phyloP scores from a whole-genome alignment of 1,140 invertebrate species.

The Eriosoma lanigerum region DNA sequence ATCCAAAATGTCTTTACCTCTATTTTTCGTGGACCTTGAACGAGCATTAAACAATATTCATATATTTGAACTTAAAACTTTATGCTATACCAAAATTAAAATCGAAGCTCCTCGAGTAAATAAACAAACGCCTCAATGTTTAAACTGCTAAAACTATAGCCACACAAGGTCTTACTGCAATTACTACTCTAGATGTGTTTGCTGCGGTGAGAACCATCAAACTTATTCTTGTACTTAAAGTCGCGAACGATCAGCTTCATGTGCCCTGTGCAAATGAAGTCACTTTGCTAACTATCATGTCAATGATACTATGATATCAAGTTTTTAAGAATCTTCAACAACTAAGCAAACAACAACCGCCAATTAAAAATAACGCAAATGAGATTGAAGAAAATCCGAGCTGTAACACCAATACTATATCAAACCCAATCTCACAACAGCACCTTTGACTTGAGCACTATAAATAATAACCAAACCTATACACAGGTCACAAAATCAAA shows the following conservation, averaged over 20 bases:
- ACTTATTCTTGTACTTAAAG: neutral
- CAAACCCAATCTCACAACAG: no score
- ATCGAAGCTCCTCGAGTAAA: neutral
- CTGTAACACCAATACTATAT: no score
- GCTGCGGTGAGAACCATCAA: neutral
- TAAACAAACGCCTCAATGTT: neutral
- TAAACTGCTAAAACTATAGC: neutral
- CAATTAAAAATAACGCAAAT: neutral
- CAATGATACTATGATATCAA: no score
- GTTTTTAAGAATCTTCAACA: neutral
- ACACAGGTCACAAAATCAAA: no score
- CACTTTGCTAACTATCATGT: neutral
- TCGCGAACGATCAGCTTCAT: neutral
- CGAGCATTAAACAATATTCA: conserved; percentile 12
- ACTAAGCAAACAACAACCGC: neutral
- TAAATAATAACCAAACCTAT: no score
- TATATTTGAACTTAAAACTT: neutral
- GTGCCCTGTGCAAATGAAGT: neutral
- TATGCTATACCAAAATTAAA: conserved; percentile 5
- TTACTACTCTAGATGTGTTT: neutral
- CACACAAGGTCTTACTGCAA: conserved; percentile 14
- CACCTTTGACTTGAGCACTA: no score
- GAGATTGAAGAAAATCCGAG: no score
- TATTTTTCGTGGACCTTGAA: conserved; percentile 21
- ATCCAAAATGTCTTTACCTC: neutral